These are phyloP conservation scores for Hycleus cichorii DNA, from an alignment of 1,140 invertebrate species.

Conservation along the genomic window DNA sequence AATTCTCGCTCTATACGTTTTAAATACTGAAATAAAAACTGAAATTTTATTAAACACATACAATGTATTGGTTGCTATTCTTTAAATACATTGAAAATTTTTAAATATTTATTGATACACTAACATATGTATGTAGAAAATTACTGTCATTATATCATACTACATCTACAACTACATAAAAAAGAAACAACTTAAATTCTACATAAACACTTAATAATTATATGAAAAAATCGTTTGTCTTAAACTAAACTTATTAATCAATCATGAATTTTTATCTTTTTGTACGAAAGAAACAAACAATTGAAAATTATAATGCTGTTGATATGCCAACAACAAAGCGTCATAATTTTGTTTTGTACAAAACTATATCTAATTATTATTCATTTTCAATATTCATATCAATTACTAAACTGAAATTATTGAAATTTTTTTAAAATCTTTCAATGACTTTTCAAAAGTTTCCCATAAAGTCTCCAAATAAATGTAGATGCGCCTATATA, in stretches of 20 bases:
- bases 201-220: constrained; percentile 5
- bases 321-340: constrained; percentile 26
- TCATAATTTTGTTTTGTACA: constrained; percentile 8
- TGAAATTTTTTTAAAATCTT: not conserved
- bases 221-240: not conserved
- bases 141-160: constrained; percentile 4
- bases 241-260: not conserved
- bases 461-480: not conserved
- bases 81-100: constrained; percentile 9
- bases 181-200: constrained; percentile 14
- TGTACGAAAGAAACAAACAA: not conserved
- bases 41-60: constrained; percentile 14
- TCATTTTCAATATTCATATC: not conserved
- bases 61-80: constrained; percentile 12
- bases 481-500: not conserved
- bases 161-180: constrained; percentile 1
- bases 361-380: constrained; percentile 9
- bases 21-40: no score
- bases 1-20: no score
- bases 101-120: constrained; percentile 6
- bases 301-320: constrained; percentile 3
- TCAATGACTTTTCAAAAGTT: not conserved
- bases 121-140: constrained; percentile 4
- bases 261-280: not conserved
- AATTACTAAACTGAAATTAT: not conserved